Conservation (phyloP, 2,113 vertebrate genomes). For the Thalassoma bifasciatum region DNA sequence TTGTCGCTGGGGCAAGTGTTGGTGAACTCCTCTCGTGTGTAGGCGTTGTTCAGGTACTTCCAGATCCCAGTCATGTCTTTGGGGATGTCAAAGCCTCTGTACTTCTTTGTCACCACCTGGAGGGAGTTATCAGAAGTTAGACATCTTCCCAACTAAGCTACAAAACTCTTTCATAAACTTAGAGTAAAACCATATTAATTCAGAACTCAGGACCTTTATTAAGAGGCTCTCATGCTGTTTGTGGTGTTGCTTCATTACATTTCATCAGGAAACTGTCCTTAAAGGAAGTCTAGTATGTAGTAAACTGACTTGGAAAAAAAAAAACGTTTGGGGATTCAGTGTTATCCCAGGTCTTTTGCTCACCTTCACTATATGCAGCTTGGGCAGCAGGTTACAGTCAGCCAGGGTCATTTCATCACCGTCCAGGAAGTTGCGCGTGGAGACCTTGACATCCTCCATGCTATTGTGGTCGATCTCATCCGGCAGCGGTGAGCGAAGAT, state of each 20-base stretch:
- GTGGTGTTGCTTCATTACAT: too few species aligned
- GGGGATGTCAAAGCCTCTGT: conserved; percentile 95
- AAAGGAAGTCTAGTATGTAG: too few species aligned
- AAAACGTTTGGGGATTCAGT: too few species aligned
- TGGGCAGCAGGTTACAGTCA: conserved; percentile 97
- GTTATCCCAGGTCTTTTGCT: not conserved
- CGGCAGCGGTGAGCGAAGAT: conserved; percentile 91
- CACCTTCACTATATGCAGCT: conserved; percentile 98
- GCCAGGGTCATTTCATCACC: conserved; percentile 97
- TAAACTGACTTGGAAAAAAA: too few species aligned
- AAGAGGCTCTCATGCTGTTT: too few species aligned
- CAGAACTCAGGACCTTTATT: too few species aligned
- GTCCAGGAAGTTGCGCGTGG: conserved; percentile 92
- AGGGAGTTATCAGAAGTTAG: conserved; percentile 7
- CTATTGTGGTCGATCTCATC: conserved; percentile 98
- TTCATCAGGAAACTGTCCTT: too few species aligned
- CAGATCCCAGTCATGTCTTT: conserved; percentile 94
- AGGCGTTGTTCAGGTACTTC: conserved; percentile 95
- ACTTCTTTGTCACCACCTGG: conserved; percentile 98
- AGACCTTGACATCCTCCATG: conserved; percentile 91
- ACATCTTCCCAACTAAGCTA: not conserved
- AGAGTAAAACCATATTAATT: not conserved
- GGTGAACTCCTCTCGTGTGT: conserved; percentile 96
- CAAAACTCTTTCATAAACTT: not conserved
- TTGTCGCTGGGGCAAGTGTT: conserved; percentile 98